Percentiles rank a stretch among this genome's conserved stretches.
phyloP scores from a whole-genome alignment of 2,888 invertebrate species.

The Drosophila longiperda region DNA sequence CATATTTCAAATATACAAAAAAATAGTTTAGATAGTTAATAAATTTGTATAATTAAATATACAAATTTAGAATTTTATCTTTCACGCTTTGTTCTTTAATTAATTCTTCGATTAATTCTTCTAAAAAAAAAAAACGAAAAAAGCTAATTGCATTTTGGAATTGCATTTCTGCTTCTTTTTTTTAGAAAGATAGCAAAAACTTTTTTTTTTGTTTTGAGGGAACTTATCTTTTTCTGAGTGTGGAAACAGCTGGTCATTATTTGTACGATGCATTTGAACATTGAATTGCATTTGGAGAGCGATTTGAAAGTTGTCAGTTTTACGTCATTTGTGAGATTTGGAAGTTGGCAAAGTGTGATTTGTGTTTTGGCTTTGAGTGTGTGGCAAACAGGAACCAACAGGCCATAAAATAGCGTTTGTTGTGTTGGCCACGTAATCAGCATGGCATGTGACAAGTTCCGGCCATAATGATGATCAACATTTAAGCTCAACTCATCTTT shows the following conservation, averaged over 20 bases:
- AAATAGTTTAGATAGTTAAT: not conserved
- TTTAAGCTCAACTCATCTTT: constrained; percentile 49
- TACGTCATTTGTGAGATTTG: not conserved
- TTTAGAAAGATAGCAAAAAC: not conserved
- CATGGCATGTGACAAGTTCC: constrained; percentile 76
- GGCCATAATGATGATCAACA: constrained; percentile 69
- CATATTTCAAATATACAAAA: no score
- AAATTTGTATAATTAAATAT: not conserved
- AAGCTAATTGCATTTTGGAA: not conserved
- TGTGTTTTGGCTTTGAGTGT: constrained; percentile 10
- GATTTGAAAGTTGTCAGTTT: not conserved
- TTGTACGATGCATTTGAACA: not conserved
- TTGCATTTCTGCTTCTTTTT: not conserved
- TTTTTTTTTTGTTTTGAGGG: not conserved
- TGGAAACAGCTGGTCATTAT: not conserved
- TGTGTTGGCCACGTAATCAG: constrained; percentile 41
- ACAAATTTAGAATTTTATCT: not conserved
- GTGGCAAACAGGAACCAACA: constrained; percentile 63
- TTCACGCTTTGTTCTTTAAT: not conserved
- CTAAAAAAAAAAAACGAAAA: no score
- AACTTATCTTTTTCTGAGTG: not conserved
- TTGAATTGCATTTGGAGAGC: not conserved
- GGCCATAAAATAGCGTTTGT: constrained; percentile 44
- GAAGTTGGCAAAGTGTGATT: not conserved
- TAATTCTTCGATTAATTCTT: not conserved